These are phyloP conservation scores for Bombus waltoni DNA, from an alignment of 1,140 invertebrate genomes.

Conservation along the genomic window DNA sequence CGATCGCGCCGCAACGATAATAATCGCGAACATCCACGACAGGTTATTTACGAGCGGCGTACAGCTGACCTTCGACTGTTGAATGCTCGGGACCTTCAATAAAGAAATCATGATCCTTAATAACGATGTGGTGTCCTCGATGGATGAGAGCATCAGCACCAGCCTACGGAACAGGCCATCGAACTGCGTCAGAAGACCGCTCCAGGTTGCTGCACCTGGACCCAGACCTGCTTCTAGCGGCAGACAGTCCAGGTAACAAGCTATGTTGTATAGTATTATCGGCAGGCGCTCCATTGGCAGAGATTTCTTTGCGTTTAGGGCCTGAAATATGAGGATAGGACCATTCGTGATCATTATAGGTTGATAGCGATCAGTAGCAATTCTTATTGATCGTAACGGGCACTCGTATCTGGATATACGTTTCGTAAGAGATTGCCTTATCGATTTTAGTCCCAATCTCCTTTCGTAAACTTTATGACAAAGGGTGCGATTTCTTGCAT, in stretches of 20 bases:
- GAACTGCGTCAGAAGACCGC: constrained; percentile 89
- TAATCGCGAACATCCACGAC: constrained; percentile 23
- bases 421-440: background rate
- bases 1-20: background rate
- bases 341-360: background rate
- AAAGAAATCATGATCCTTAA: constrained; percentile 93
- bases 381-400: background rate
- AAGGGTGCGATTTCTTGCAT: background rate
- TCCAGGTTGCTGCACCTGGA: constrained; percentile 88
- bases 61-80: constrained; percentile 88
- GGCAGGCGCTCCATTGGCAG: constrained; percentile 90
- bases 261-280: constrained; percentile 93
- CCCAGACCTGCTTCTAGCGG: constrained; percentile 91
- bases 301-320: constrained; percentile 94
- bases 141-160: constrained; percentile 88
- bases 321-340: constrained; percentile 80
- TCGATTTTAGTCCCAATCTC: background rate
- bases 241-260: constrained; percentile 96
- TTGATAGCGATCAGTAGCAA: background rate
- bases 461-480: background rate
- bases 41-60: constrained; percentile 30
- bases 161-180: constrained; percentile 94
- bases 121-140: constrained; percentile 90
- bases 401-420: background rate
- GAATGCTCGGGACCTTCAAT: constrained; percentile 92